Percentiles rank a stretch among this genome's conserved stretches.
These are phyloP conservation scores for Pyxicephalus adspersus DNA, from an alignment of 2,113 vertebrate species.

Conservation along the genomic window DNA sequence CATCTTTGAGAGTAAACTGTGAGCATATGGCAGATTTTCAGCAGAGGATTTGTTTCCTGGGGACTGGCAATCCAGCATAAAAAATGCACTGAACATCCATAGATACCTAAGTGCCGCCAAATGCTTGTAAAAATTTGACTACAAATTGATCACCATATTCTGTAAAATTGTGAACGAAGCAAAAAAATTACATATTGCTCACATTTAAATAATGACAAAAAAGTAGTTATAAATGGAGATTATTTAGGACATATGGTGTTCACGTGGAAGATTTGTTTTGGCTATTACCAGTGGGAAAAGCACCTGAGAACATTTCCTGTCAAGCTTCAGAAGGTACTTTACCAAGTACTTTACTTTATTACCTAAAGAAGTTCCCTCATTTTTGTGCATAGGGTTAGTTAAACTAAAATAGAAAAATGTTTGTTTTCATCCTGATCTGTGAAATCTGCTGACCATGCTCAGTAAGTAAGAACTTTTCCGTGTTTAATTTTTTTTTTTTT, in stretches of 20 bases:
- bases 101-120: too few species aligned
- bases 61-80: too few species aligned
- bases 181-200: background rate
- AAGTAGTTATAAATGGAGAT: background rate
- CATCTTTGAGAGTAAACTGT: too few species aligned
- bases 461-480: too few species aligned
- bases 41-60: too few species aligned
- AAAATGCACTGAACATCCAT: too few species aligned
- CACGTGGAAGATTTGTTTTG: constrained; percentile 31
- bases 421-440: background rate
- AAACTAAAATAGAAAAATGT: background rate
- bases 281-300: constrained; percentile 38
- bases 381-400: background rate
- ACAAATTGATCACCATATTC: too few species aligned
- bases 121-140: background rate
- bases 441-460: background rate
- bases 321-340: constrained; percentile 26
- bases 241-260: constrained; percentile 34
- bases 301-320: constrained; percentile 21
- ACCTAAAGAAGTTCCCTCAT: background rate
- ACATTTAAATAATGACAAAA: too few species aligned
- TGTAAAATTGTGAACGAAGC: too few species aligned
- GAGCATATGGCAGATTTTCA: too few species aligned
- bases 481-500: too few species aligned
- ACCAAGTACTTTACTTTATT: background rate